Percentiles rank a stretch among this genome's conserved stretches.
phyloP scores from a whole-genome alignment of 2,113 vertebrate genomes.

The Phalacrocorax brasilianus region DNA sequence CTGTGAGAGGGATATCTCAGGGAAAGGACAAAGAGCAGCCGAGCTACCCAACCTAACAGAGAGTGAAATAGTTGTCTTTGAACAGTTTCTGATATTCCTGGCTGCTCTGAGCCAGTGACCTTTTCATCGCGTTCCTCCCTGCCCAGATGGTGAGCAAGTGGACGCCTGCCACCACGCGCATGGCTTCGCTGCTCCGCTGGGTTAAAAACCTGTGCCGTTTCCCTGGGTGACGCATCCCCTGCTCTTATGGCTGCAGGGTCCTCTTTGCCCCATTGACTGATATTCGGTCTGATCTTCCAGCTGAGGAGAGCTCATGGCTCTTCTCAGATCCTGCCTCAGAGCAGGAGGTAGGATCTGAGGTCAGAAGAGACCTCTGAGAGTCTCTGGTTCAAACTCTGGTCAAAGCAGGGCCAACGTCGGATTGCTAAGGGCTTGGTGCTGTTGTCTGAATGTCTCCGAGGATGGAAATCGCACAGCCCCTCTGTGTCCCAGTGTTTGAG shows the following conservation, averaged over 20 bases:
- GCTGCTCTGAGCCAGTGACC: not conserved
- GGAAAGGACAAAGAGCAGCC: not conserved
- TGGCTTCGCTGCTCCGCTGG: not conserved
- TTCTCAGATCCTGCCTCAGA: not conserved
- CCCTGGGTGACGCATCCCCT: not conserved
- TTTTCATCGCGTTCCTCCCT: not conserved
- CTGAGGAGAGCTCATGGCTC: not conserved
- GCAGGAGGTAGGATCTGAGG: not conserved
- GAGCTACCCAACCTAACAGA: not conserved
- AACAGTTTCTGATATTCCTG: not conserved
- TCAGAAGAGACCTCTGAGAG: not conserved
- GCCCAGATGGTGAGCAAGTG: not conserved
- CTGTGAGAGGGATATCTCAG: not conserved
- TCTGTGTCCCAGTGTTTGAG: not conserved
- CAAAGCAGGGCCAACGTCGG: not conserved
- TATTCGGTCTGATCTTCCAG: not conserved
- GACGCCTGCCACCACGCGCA: fast-evolving
- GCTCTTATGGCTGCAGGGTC: not conserved
- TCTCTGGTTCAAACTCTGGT: not conserved
- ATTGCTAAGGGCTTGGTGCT: not conserved
- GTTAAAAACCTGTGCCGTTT: not conserved
- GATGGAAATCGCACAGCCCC: not conserved
- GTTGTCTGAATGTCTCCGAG: not conserved
- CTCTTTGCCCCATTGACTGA: not conserved
- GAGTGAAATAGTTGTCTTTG: not conserved